Evolutionary conservation across 2,797 vertebrate species (phyloP), one percentile per base, ranked within the genome.

Genomic region (Aphelocoma californica): DNA sequence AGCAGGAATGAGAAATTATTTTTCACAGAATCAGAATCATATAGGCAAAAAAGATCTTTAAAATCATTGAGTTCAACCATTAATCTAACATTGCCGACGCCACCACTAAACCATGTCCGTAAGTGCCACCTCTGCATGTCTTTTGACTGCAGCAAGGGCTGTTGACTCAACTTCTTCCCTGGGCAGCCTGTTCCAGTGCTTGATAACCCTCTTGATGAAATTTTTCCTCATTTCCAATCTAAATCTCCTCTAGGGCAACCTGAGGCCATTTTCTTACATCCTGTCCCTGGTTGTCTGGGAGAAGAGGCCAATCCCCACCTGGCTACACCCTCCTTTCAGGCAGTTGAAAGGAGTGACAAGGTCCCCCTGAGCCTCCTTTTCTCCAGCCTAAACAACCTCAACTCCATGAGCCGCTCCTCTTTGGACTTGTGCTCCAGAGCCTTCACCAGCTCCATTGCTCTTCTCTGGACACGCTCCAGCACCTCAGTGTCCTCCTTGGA

Each of bases 1-100:
- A 94, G 56, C 65, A 74, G 36, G 62, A 96, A 75, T 79, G 84
- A 92, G 81, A 92, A 75, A 75, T 65, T 66, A 95, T 88, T 92
- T 86, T 85, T 93, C 24, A n/a, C 20, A 47, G 14, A 53, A 81
- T 60, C 20, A 47, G 14, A 53, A 81, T 60, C 9, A 9, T 60
- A 15, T 11, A 16, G 20, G 9, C 40, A n/a, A 47, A 40, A 29
- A 86, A n/a, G 10, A 53, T 11, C 11, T 58, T 53, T 45, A 40
- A 88, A 66, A 38, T 60, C 6, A 38, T 17, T 25, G 20, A 26
- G n/a, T 60, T 50, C 9, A 34, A 8, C 53, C 69, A 34, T 45
- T 81, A 60, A 53, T n/a, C 19, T 73, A 40, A 47, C 36, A 53
- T 17, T 58, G 20, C 17, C 2, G 6, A 40, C 25, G 18, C 29